A percentile compares a stretch with the other conserved stretches of the same genome.
Evolutionary conservation across 2,797 vertebrate genomes (phyloP).

Genomic region (Semaprochilodus insignis): DNA sequence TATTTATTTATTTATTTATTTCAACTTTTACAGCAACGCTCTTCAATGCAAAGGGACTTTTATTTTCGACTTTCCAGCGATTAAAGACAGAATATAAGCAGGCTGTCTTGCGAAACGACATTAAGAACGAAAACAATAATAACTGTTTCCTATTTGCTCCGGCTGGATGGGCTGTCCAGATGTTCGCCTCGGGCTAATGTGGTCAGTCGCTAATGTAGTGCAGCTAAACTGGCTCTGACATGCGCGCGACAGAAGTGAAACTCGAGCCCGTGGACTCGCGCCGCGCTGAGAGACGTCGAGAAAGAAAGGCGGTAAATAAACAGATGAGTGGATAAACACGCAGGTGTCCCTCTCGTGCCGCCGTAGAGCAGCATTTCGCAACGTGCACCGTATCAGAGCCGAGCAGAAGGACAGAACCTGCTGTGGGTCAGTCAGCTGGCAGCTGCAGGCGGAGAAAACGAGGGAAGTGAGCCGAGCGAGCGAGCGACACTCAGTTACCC

Average conservation of each 20-base stretch:
- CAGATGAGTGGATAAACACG: neutral
- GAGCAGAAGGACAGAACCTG: neutral
- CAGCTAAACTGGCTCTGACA: neutral
- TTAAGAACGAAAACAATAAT: too few relatives aligned
- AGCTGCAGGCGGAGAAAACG: neutral
- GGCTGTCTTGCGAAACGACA: too few relatives aligned
- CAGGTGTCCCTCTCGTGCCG: conserved; percentile 3
- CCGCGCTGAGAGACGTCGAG: neutral
- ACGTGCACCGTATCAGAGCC: neutral
- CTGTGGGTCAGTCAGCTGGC: neutral
- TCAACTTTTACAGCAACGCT: too few relatives aligned
- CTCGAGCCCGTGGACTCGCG: neutral
- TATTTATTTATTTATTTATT: too few relatives aligned
- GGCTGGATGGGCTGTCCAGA: neutral
- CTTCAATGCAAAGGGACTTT: too few relatives aligned
- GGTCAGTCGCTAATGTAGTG: neutral
- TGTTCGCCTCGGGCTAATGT: neutral
- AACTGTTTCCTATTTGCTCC: too few relatives aligned
- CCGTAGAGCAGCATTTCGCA: conserved; percentile 26
- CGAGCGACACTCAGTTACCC: neutral
- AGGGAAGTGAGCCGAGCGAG: neutral
- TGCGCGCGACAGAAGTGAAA: conserved; percentile 25
- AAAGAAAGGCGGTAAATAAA: neutral
- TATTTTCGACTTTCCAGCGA: too few relatives aligned
- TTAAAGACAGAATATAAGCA: too few relatives aligned